phyloP scores from a whole-genome alignment of 2,888 invertebrate genomes.

The Cremastobaeus sp. region DNA sequence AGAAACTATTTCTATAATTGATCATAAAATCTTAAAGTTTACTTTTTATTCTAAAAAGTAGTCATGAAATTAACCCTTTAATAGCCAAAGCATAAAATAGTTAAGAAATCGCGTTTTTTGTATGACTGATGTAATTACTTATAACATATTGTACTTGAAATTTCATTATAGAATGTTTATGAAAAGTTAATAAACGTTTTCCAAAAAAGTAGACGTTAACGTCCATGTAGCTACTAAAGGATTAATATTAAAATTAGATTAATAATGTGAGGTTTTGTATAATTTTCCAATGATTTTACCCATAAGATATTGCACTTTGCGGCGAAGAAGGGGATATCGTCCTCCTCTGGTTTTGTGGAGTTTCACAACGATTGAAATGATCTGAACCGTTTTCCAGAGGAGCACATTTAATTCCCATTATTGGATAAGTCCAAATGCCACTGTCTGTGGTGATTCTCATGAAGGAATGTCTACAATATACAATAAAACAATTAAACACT shows the following conservation, averaged over 20 bases:
- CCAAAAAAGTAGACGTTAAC: no score
- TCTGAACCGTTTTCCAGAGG: conserved; percentile 63
- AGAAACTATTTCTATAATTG: no score
- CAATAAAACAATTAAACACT: conserved; percentile 23
- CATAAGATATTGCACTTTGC: conserved; percentile 68
- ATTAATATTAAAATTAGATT: neutral
- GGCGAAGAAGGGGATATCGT: conserved; percentile 72
- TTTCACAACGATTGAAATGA: conserved; percentile 69
- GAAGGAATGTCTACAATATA: conserved; percentile 62
- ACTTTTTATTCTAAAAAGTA: no score
- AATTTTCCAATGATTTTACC: conserved; percentile 58
- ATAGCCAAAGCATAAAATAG: no score
- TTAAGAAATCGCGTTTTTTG: no score
- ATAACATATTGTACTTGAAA: no score
- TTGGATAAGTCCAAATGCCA: conserved; percentile 65
- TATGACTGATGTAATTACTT: no score
- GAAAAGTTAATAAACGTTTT: no score
- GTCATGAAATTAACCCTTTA: no score
- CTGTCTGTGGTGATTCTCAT: conserved; percentile 66
- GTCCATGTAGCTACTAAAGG: neutral
- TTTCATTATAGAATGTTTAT: no score
- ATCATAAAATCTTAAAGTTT: no score
- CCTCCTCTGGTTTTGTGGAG: conserved; percentile 67
- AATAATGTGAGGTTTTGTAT: neutral
- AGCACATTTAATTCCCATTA: conserved; percentile 63